Base-by-base conservation (phyloP, 2,797 vertebrate species). In the Neosalanx taihuensis region DNA sequence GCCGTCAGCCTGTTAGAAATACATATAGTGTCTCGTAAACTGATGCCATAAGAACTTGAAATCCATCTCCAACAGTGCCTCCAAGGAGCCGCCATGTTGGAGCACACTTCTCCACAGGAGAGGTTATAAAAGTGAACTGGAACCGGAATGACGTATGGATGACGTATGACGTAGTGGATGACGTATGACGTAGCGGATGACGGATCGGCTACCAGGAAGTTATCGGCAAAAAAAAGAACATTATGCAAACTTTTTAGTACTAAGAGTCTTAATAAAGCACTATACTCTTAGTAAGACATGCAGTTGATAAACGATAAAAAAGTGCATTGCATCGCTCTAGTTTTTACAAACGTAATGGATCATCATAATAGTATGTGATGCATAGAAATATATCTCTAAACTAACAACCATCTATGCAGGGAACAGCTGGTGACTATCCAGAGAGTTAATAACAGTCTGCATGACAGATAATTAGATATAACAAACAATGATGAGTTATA, bases 71-170 rank as follows among this genome's bases (percentile, higher is more conserved):
- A 31, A 46, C 81, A 90, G 0, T 73, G 80, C 70, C 82, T 84
- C 89, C 87, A 90, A 64, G 83, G 83, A 18, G 37, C 85, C 89
- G 92, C 92, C 93, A 94, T 94, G 81, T 87, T 90, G 18, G 60
- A 41, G 7, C 68, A 20, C 74, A 30, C 60, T 68, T 70, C 53
- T 31, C 53, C 74, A 46, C 0, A 1, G 59, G 3, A 57, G 56
- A 3, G 35, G 72, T 77, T 74, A 72, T 33, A 12, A 70, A 74
- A 57, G n/a, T 3, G 13, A 33, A 69, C 2, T 77, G 86, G 84
- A 89, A 88, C 59, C 87, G 85, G 88, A 88, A 89, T 10, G 0
- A 0, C 3, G 15, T 2, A 2, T 64, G 29, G 20, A 35, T 79
- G 81, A 81, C 79, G 76, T 72, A 3, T 0, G 23, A 26, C 23